Conservation (phyloP, 53 echinoderm and acorn worm species). For the Hippasteria phrygiana region DNA sequence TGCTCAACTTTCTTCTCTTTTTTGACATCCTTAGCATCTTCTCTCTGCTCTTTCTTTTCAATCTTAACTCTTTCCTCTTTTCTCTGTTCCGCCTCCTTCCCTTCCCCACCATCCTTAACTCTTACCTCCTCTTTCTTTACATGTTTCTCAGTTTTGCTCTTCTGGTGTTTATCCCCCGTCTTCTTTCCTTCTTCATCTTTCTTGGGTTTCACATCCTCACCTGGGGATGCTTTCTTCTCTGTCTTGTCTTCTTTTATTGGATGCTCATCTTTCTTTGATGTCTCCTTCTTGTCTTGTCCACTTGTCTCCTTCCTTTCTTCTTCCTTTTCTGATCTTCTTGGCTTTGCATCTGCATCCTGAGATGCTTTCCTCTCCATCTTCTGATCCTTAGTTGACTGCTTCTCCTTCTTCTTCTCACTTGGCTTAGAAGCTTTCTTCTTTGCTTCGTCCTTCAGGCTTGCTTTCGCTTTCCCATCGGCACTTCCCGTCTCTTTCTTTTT, state of each 20-base stretch:
- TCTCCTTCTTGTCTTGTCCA: slow-evolving; percentile 26
- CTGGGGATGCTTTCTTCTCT: background rate
- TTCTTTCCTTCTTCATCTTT: background rate
- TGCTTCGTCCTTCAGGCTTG: slow-evolving; percentile 17
- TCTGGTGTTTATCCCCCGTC: background rate
- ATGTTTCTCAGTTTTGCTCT: background rate
- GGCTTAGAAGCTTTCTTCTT: background rate
- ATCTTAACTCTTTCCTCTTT: background rate
- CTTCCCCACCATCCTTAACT: background rate
- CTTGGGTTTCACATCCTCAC: background rate
- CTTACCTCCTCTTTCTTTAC: background rate
- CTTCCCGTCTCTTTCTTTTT: slow-evolving; percentile 26
- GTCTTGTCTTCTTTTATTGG: background rate
- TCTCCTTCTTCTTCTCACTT: slow-evolving; percentile 2
- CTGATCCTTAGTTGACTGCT: background rate
- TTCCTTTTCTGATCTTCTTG: background rate
- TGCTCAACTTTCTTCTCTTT: background rate
- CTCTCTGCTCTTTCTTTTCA: background rate
- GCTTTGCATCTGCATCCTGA: background rate
- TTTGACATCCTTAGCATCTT: background rate
- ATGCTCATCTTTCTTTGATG: background rate
- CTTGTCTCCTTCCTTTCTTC: background rate
- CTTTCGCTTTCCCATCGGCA: background rate
- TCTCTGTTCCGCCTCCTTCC: slow-evolving; percentile 10
- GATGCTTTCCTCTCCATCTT: background rate